Base-by-base conservation (phyloP, 2,113 vertebrate genomes). In the Aramus guarauna region DNA sequence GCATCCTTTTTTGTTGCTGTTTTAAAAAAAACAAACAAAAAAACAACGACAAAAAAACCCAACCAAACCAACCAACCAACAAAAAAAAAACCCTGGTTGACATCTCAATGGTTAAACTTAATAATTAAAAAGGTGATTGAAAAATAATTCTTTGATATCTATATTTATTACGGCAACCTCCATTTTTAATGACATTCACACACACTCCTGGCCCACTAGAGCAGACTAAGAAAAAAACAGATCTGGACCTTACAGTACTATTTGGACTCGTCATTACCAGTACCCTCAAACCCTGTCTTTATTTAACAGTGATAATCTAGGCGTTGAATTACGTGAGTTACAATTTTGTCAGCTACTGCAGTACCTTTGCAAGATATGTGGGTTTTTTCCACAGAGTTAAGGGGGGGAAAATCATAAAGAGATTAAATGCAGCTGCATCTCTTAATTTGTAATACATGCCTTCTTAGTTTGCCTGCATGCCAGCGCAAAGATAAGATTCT, bases 51-150 rank as follows among this genome's bases (percentile, higher is more conserved):
- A 68, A 36, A 8, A 34, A 26, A 58, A 29, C 37, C 12, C 34
- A 37, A 10, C 17, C 26, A 6, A 19, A 58, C 39, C n/a, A n/a
- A 29, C 1, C 2, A n/a, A n/a, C n/a, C n/a, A n/a, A n/a, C n/a
- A n/a, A n/a, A n/a, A n/a, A n/a, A n/a, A n/a, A 23, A 64, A 39
- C 23, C 12, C 13, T 9, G 24, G 1, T 62, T 76, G 21, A 36
- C 21, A 39, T 11, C 30, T 71, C 14, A 47, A 8, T 4, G 15
- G 23, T 39, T 80, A 45, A 24, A 24, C 55, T 36, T 45, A 32
- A 26, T 39, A 50, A 29, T 56, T 50, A 8, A 75, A 58, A 39
- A 60, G 5, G 9, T 8, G 2, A 3, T 17, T 71, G 37, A 63
- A 72, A 95, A 90, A 15, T 5, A 41, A 24, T 72, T 47, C 2